Evolutionary conservation across 2,888 invertebrate genomes (phyloP).

Genomic region (Ditylenchus weischeri): DNA sequence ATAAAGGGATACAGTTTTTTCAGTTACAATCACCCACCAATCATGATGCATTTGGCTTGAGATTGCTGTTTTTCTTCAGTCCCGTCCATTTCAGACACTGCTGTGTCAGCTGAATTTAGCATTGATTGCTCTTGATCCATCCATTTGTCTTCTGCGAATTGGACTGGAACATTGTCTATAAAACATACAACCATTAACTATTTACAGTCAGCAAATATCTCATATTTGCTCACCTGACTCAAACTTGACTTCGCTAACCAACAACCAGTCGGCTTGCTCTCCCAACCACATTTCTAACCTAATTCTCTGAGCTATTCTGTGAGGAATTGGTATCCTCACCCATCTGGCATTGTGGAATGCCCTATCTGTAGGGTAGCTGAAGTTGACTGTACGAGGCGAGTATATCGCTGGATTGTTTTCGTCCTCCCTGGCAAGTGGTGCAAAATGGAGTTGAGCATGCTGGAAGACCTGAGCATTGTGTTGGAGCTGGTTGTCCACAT

Average conservation of each 20-base stretch:
- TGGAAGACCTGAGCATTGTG: slow-evolving; percentile 23
- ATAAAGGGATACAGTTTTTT: no score
- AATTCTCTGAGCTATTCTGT: slow-evolving; percentile 77
- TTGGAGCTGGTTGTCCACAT: slow-evolving; percentile 20
- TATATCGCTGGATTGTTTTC: slow-evolving; percentile 26
- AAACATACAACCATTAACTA: neutral
- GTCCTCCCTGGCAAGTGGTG: slow-evolving; percentile 56
- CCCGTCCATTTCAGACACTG: no score
- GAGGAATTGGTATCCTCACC: slow-evolving; percentile 76
- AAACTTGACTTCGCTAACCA: slow-evolving; percentile 50
- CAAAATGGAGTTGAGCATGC: slow-evolving; percentile 53
- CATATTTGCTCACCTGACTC: slow-evolving; percentile 38
- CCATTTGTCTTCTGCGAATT: neutral
- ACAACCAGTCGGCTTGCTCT: slow-evolving; percentile 43
- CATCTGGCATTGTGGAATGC: slow-evolving; percentile 68
- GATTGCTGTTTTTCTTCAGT: no score
- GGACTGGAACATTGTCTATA: neutral
- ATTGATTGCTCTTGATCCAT: no score
- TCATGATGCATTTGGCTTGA: no score
- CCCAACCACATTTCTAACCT: slow-evolving; percentile 41
- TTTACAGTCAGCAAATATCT: no score
- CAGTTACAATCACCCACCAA: no score
- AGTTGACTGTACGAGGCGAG: slow-evolving; percentile 36
- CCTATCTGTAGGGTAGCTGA: slow-evolving; percentile 39
- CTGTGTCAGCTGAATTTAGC: no score